These are phyloP conservation scores for Diceros bicornis DNA, from an alignment of 2,797 vertebrate genomes.

Conservation along the genomic window DNA sequence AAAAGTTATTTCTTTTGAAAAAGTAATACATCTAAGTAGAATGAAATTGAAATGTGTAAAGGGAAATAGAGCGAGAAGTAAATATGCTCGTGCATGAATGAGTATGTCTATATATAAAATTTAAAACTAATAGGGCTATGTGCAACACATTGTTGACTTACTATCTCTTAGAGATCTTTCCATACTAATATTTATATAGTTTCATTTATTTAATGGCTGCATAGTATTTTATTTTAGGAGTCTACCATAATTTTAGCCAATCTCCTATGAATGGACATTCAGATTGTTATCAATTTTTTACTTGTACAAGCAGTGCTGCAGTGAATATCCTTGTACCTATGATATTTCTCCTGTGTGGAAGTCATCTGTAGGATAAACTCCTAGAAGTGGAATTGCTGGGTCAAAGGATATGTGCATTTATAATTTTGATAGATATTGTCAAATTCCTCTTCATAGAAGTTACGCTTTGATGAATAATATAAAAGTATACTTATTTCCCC, in stretches of 20 bases:
- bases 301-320: neutral
- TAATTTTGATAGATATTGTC: conserved; percentile 61
- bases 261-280: neutral
- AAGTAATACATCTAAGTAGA: conserved; percentile 8
- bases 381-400: conserved; percentile 13
- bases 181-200: conserved; percentile 59
- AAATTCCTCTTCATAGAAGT: conserved; percentile 51
- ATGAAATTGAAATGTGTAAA: conserved; percentile 45
- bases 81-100: neutral
- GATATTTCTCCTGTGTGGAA: neutral
- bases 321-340: neutral
- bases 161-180: conserved; percentile 48
- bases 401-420: conserved; percentile 21
- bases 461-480: conserved; percentile 9
- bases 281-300: neutral
- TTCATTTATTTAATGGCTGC: conserved; percentile 46
- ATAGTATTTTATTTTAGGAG: conserved; percentile 50
- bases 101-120: neutral
- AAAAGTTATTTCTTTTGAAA: conserved; percentile 31
- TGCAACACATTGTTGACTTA: conserved; percentile 13
- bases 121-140: conserved; percentile 2
- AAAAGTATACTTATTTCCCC: neutral
- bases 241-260: neutral
- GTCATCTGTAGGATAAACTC: neutral
- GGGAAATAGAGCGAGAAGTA: conserved; percentile 15